A percentile compares a stretch with the other conserved stretches of the same genome.
Conservation (phyloP, 2,113 vertebrate species). For the Saimiri boliviensis region DNA sequence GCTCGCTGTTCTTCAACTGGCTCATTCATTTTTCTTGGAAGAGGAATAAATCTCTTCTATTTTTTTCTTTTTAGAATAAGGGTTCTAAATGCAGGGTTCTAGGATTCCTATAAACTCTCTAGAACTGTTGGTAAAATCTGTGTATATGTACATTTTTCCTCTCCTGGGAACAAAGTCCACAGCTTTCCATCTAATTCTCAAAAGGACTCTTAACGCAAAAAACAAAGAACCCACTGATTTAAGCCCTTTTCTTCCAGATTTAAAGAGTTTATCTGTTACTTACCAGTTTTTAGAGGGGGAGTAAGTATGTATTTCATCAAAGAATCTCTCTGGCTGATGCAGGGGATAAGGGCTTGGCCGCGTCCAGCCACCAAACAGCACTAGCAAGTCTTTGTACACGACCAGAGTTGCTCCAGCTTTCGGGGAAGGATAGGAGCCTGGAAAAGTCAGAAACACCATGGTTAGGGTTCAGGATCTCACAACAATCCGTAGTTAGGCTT, state of each 20-base stretch:
- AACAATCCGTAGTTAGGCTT: fast-evolving
- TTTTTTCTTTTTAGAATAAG: not conserved
- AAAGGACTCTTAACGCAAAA: not conserved
- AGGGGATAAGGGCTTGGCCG: slow-evolving; percentile 97
- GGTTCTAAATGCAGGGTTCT: not conserved
- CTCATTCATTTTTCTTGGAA: not conserved
- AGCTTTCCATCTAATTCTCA: slow-evolving; percentile 13
- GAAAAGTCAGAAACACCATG: not conserved
- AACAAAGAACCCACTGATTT: not conserved
- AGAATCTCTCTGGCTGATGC: slow-evolving; percentile 98
- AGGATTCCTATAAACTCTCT: not conserved
- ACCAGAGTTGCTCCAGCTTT: slow-evolving; percentile 98
- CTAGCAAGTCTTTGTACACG: slow-evolving; percentile 96
- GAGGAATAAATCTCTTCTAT: not conserved
- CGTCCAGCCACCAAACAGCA: slow-evolving; percentile 98
- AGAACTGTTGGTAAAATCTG: not conserved
- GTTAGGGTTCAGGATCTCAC: not conserved
- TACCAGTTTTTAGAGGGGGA: slow-evolving; percentile 99
- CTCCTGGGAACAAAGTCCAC: not conserved
- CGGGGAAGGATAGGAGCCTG: slow-evolving; percentile 98
- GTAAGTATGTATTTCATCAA: slow-evolving; percentile 99
- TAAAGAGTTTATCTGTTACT: slow-evolving; percentile 63
- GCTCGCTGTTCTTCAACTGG: not conserved
- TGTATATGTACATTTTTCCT: not conserved
- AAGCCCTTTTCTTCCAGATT: not conserved